These are phyloP conservation scores for Spongilla lacustris DNA, from an alignment of 37 sponge, comb jelly and placozoan species.

Conservation along the genomic window DNA sequence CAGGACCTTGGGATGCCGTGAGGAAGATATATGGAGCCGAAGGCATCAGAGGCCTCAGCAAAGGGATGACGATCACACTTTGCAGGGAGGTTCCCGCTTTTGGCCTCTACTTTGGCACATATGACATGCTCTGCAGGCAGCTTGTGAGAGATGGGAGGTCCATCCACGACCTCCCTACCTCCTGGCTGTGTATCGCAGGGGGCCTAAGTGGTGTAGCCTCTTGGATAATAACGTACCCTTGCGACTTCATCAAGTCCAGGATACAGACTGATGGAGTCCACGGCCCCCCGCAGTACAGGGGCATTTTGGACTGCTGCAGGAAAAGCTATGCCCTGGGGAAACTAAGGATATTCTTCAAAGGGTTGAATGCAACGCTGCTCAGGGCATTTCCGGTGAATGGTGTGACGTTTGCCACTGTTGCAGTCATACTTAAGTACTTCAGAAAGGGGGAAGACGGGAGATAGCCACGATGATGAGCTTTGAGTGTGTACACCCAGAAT, in stretches of 20 bases:
- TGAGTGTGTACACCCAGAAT: background rate
- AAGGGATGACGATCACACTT: constrained; percentile 50
- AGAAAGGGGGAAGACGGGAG: background rate
- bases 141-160: background rate
- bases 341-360: constrained; percentile 45
- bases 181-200: constrained; percentile 42
- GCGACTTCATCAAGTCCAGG: constrained; percentile 77
- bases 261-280: constrained; percentile 66
- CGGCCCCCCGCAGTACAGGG: constrained; percentile 33
- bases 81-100: constrained; percentile 65
- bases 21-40: constrained; percentile 32
- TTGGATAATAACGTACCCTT: constrained; percentile 67
- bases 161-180: constrained; percentile 14
- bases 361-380: constrained; percentile 49
- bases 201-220: constrained; percentile 53
- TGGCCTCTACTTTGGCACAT: constrained; percentile 68
- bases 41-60: constrained; percentile 41
- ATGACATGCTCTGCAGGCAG: constrained; percentile 57
- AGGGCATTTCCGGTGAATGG: constrained; percentile 84
- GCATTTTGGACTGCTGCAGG: constrained; percentile 68
- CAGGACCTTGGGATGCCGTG: constrained; percentile 27
- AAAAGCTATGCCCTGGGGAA: constrained; percentile 69
- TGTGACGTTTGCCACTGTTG: constrained; percentile 68
- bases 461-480: background rate
- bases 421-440: constrained; percentile 22